These are phyloP conservation scores for Parnassius mnemosyne DNA, from an alignment of 2,888 invertebrate species.

Conservation along the genomic window DNA sequence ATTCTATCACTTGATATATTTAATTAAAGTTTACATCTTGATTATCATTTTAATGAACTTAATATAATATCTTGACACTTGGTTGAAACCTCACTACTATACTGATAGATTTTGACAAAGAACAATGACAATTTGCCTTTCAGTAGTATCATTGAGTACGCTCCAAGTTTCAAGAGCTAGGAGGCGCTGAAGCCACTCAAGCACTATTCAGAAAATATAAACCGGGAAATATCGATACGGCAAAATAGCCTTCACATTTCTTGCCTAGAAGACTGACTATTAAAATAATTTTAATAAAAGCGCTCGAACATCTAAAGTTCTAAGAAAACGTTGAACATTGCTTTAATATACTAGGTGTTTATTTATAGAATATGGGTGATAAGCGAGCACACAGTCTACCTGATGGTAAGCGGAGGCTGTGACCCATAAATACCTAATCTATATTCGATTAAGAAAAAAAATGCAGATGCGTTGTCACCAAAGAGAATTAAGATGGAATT, in stretches of 20 bases:
- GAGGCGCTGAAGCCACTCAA: conserved; percentile 49
- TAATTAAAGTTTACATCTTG: too few relatives aligned
- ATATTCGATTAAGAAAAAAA: too few relatives aligned
- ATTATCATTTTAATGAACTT: too few relatives aligned
- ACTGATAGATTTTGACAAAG: conserved; percentile 48
- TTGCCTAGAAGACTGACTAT: conserved; percentile 34
- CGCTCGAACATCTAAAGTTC: not conserved
- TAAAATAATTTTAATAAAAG: conserved; percentile 32
- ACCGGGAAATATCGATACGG: conserved; percentile 54
- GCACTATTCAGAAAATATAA: conserved; percentile 34
- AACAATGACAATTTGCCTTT: conserved; percentile 57
- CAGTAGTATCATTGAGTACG: conserved; percentile 49
- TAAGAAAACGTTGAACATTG: too few relatives aligned
- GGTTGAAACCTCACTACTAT: conserved; percentile 24
- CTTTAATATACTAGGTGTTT: too few relatives aligned
- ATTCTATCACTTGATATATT: too few relatives aligned
- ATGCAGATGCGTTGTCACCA: too few relatives aligned
- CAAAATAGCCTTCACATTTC: conserved; percentile 37
- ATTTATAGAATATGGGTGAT: too few relatives aligned
- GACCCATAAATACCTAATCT: too few relatives aligned
- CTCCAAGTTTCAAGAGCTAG: conserved; percentile 52
- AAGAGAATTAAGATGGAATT: too few relatives aligned
- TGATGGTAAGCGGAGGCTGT: too few relatives aligned
- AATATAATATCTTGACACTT: not conserved
- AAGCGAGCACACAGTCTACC: too few relatives aligned